These are phyloP conservation scores for Eptesicus fuscus DNA, from an alignment of 2,113 vertebrate genomes.

Conservation along the genomic window DNA sequence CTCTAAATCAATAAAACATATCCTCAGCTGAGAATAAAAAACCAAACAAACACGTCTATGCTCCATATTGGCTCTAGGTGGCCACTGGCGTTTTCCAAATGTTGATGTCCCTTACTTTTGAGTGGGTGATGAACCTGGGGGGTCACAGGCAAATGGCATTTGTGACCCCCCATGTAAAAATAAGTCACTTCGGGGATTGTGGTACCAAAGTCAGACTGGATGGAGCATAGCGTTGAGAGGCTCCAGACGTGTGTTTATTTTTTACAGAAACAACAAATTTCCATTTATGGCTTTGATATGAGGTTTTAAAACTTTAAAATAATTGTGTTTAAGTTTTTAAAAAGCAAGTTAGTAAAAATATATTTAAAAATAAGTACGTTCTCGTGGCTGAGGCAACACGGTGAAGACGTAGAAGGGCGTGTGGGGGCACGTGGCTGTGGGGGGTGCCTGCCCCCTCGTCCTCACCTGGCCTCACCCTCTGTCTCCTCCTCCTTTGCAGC, in stretches of 20 bases:
- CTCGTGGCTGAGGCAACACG: background rate
- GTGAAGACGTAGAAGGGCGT: background rate
- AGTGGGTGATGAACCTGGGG: background rate
- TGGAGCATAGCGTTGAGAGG: background rate
- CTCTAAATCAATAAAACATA: too few relatives aligned
- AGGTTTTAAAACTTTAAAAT: background rate
- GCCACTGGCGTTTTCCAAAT: background rate
- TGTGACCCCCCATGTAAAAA: background rate
- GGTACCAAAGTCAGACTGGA: background rate
- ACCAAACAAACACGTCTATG: background rate
- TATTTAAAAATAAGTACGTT: background rate
- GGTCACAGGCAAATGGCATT: background rate
- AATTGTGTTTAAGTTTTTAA: background rate
- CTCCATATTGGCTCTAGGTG: background rate
- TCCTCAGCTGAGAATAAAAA: too few relatives aligned
- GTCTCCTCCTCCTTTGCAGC: background rate
- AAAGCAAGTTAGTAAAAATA: background rate
- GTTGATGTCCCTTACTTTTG: background rate
- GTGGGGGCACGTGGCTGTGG: background rate
- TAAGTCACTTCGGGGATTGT: background rate
- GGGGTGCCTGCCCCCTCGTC: background rate
- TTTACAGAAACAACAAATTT: background rate
- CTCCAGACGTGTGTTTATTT: background rate
- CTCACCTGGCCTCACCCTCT: background rate
- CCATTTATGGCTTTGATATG: background rate